Conservation (phyloP, 2,797 vertebrate genomes). For the Melopsittacus undulatus region DNA sequence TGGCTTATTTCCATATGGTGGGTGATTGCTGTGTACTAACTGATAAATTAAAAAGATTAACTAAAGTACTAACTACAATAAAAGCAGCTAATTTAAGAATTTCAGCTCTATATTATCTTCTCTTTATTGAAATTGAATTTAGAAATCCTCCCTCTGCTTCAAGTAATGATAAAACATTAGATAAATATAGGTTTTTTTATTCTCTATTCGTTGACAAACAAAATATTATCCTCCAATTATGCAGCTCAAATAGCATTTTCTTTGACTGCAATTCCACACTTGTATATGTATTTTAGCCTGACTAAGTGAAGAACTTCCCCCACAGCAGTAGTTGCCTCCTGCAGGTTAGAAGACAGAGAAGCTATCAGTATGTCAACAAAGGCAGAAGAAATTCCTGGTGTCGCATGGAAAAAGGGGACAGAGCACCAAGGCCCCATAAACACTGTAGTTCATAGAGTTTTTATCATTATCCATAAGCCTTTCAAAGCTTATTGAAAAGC, state of each 20-base stretch:
- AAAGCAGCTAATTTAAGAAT: constrained; percentile 68
- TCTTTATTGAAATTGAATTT: constrained; percentile 67
- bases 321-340: constrained; percentile 25
- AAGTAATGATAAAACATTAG: constrained; percentile 53
- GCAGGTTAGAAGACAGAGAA: not conserved
- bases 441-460: not conserved
- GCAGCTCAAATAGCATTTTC: constrained; percentile 32
- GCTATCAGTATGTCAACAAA: not conserved
- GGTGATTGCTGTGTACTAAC: constrained; percentile 61
- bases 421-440: not conserved
- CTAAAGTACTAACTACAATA: constrained; percentile 64
- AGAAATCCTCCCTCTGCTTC: constrained; percentile 62
- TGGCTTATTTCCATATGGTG: constrained; percentile 55
- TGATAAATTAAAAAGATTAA: constrained; percentile 77
- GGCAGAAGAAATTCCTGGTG: not conserved
- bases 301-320: not conserved
- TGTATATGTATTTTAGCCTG: not conserved
- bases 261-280: constrained; percentile 31
- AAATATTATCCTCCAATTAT: constrained; percentile 57
- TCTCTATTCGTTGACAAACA: constrained; percentile 57
- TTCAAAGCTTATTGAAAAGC: not conserved
- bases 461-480: not conserved
- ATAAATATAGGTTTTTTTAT: constrained; percentile 32
- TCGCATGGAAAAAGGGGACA: not conserved
- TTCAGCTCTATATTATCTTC: constrained; percentile 48